Evolutionary conservation across 1,140 invertebrate species (phyloP), one percentile per base, ranked within the genome.

Genomic region (Drosophila seguyi): DNA sequence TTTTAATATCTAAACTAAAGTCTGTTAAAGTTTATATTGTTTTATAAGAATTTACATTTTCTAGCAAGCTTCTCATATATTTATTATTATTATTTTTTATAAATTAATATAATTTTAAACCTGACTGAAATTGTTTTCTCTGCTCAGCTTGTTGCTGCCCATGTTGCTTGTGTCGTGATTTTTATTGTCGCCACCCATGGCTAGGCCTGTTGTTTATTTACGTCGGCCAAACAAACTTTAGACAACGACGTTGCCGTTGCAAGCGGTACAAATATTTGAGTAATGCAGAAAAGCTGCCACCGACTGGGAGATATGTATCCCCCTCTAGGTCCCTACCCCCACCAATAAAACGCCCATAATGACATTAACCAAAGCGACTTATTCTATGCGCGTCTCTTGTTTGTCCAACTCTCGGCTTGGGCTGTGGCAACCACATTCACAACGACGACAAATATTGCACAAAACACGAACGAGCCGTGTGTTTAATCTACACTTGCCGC

Each of bases 381-480:
- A 61, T 85, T 85, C 74, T 78, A 74, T 78, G 77, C 41, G 55
- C 50, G 44, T 29, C 61, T 25, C n/a, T 73, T 87, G 75, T 86
- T 86, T 88, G 76, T 20, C 27, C 53, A 88, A 71, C 85, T 78
- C 84, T 87, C 44, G 53, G 61, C 57, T 22, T 74, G 34, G 47
- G 57, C 56, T 53, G 57, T 42, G 61, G 61, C 59, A 68, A 39
- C 68, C 44, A 25, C 45, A 27, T 16, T 63, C 48, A 69, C 11
- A 36, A 4, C 67, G 3, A 18, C 39, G 25, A 57, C 72, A 87
- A 87, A 87, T 87, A 87, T 88, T 87, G 84, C 83, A 83, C 72
- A 87, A 75, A 55, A 38, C 34, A 79, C 38, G 29, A 34, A 79
- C 29, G 29, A 34, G 48, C 71, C 56, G 47, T 16, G 45, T 85